Evolutionary conservation across 2,888 invertebrate genomes (phyloP).

Genomic region (Microchrysa polita): DNA sequence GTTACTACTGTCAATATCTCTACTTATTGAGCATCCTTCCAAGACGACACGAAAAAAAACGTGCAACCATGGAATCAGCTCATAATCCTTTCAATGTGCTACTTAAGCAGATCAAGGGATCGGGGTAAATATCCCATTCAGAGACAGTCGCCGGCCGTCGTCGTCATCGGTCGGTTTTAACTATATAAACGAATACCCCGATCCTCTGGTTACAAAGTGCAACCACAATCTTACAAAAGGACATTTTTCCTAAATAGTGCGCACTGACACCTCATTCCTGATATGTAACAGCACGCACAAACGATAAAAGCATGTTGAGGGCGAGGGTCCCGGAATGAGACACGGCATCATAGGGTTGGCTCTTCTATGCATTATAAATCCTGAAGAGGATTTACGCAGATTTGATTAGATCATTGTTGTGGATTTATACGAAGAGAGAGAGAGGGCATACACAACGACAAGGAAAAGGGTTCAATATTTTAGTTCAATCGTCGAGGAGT

Average conservation of each 20-base stretch:
- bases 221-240: constrained; percentile 30
- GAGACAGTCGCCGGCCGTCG: constrained; percentile 46
- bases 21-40: constrained; percentile 3
- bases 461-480: constrained; percentile 35
- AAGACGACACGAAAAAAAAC: constrained; percentile 31
- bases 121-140: constrained; percentile 54
- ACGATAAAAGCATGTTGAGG: background rate
- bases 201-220: constrained; percentile 41
- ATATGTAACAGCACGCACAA: background rate
- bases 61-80: constrained; percentile 34
- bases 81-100: constrained; percentile 64
- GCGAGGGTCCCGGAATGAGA: background rate
- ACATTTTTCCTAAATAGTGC: constrained; percentile 17
- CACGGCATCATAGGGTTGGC: background rate
- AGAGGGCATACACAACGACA: too few relatives aligned
- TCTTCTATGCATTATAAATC: constrained; percentile 4
- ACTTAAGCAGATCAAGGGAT: constrained; percentile 64
- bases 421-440: constrained; percentile 17
- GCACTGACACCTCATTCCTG: constrained; percentile 40
- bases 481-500: background rate
- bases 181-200: constrained; percentile 40
- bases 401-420: constrained; percentile 40
- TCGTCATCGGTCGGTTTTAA: background rate
- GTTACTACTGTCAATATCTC: background rate
- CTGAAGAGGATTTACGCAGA: constrained; percentile 24